Evolutionary conservation across 2,797 vertebrate genomes (phyloP).

Genomic region (Meda fulgida): DNA sequence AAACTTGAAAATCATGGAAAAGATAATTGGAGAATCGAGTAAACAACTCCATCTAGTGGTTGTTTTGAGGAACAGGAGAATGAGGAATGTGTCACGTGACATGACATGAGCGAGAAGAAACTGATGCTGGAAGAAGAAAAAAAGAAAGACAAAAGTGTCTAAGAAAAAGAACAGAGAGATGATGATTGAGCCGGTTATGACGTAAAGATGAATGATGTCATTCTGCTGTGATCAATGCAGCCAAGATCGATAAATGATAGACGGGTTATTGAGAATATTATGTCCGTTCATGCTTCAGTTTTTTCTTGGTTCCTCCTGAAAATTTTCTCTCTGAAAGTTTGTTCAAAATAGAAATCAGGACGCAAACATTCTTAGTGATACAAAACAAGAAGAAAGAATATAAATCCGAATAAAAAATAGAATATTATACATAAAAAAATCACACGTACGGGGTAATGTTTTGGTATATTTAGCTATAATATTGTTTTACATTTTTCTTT

Average conservation of each 20-base stretch:
- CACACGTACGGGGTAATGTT: background rate
- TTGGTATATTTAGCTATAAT: background rate
- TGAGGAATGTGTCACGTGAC: background rate
- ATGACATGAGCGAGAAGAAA: background rate
- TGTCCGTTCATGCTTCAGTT: background rate
- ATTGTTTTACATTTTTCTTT: background rate
- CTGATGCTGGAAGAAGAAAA: background rate
- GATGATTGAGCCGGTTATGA: background rate
- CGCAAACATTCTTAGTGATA: background rate
- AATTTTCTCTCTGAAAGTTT: background rate
- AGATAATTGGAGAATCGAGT: background rate
- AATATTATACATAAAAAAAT: background rate
- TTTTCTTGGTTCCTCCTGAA: background rate
- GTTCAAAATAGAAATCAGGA: background rate
- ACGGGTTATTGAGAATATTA: background rate
- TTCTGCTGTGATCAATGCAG: background rate
- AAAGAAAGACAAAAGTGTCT: background rate
- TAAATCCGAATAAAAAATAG: background rate
- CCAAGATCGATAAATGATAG: background rate
- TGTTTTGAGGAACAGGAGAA: background rate
- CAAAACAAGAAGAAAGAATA: background rate
- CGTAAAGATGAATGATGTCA: background rate
- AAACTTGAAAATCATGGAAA: no score
- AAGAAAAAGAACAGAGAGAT: background rate
- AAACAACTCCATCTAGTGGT: conserved; percentile 7